Base-by-base conservation (phyloP, 2,888 invertebrate species). In the Frankliniella intonsa region DNA sequence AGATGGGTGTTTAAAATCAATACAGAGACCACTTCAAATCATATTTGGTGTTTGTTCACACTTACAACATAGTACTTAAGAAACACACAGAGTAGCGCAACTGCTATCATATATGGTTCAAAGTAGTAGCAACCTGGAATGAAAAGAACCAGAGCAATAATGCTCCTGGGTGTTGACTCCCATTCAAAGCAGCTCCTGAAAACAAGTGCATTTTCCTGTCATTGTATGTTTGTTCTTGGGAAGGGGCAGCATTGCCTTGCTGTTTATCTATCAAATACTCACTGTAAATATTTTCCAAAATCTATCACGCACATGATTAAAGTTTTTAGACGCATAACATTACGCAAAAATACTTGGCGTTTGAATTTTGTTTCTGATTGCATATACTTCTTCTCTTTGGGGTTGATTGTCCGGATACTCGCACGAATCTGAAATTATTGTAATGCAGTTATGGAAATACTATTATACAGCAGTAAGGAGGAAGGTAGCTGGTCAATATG, bases 291-390 rank as follows among this genome's bases (percentile, higher is more conserved):
- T 89, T 96, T 95, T 14, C 96, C 95, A 83, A 95, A 90, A 88
- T 97, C 97, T 84, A 97, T 93, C 85, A 97, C 93, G 88, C 94
- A 93, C 90, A 96, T 92, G 19, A 96, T 94, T 82, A 99, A 94
- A 79, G 94, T 93, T 88, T 97, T 97, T 82, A 99, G 90, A 85
- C 99, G 91, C 89, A 97, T 93, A 14, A 99, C 97, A 87, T 98
- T 98, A 81, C 95, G 91, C 83, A 99, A 93, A 88, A 99, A 98
- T 81, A 97, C 91, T 87, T 97, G 95, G 84, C 98, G 91, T 89
- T 98, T 99, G 88, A 99, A 98, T 88, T 98, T 97, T 1, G 95
- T 92, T 87, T 99, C 98, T 84, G 94, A 94, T 86, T 95, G 94
- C 92, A 98, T 96, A 86, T 96, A 96, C 87, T 98, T 99, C 82